Evolutionary conservation across 2,113 vertebrate species (phyloP).

Genomic region (Galeopterus variegatus): DNA sequence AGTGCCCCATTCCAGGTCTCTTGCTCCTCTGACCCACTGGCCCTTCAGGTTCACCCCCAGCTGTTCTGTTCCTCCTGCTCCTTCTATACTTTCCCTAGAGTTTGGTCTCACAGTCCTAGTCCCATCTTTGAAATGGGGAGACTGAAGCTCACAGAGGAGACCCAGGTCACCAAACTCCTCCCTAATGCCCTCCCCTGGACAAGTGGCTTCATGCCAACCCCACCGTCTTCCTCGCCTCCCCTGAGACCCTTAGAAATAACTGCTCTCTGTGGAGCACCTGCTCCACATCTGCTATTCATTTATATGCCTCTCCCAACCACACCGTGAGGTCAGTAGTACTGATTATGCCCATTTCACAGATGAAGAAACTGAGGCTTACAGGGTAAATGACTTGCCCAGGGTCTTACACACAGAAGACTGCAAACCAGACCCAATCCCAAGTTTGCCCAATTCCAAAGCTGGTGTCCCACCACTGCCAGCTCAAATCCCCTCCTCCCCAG

Average conservation of each 20-base stretch:
- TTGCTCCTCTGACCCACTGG: background rate
- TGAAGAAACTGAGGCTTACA: background rate
- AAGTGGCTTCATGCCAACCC: background rate
- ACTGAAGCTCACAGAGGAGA: background rate
- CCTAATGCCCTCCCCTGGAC: background rate
- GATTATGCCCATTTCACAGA: background rate
- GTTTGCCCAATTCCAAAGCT: background rate
- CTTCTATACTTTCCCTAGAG: background rate
- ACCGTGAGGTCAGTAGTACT: background rate
- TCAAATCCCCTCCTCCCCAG: background rate
- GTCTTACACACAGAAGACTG: background rate
- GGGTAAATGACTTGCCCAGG: background rate
- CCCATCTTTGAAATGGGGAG: slow-evolving; percentile 17
- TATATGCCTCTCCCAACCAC: background rate
- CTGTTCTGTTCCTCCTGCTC: background rate
- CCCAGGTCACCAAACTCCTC: background rate
- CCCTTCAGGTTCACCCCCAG: background rate
- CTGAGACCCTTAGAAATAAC: background rate
- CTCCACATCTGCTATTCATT: background rate
- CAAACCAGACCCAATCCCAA: background rate
- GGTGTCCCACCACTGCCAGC: background rate
- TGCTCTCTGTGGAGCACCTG: background rate
- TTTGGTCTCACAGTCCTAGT: background rate
- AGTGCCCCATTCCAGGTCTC: background rate
- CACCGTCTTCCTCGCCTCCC: background rate